Percentiles rank a stretch among this genome's conserved stretches.
These are phyloP conservation scores for Tauraco erythrolophus DNA, from an alignment of 2,113 vertebrate genomes.

Conservation along the genomic window DNA sequence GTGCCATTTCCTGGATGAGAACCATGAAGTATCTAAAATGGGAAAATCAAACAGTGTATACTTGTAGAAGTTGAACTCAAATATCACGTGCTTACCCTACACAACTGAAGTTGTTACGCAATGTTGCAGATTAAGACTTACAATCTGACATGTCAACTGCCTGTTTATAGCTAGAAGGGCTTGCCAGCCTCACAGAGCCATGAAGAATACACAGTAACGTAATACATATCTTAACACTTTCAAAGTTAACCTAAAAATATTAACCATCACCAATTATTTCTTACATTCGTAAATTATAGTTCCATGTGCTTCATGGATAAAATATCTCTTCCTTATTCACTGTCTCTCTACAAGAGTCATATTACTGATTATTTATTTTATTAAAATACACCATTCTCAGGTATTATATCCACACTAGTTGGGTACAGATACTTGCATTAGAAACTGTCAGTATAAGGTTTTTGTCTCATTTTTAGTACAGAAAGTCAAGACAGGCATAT, in stretches of 20 bases:
- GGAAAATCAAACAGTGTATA: not conserved
- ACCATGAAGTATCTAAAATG: conserved; percentile 95
- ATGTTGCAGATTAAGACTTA: not conserved
- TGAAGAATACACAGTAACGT: no score
- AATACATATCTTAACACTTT: not conserved
- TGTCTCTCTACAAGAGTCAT: no score
- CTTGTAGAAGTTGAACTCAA: not conserved
- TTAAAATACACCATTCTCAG: not conserved
- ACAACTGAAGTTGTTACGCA: not conserved
- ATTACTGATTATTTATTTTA: not conserved
- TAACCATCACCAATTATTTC: not conserved
- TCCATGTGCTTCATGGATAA: not conserved
- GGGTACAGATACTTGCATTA: not conserved
- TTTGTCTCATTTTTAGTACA: not conserved
- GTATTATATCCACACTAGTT: not conserved
- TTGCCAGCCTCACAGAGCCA: not conserved
- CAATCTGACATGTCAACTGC: not conserved
- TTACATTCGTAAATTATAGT: not conserved
- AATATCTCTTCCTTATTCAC: no score
- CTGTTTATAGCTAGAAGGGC: not conserved
- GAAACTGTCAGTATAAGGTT: not conserved
- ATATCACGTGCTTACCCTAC: not conserved
- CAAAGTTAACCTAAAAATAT: not conserved
- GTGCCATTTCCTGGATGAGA: conserved; percentile 97
- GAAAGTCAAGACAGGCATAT: not conserved